Base-by-base conservation (phyloP, 1,140 invertebrate species). In the Lithobius niger region DNA sequence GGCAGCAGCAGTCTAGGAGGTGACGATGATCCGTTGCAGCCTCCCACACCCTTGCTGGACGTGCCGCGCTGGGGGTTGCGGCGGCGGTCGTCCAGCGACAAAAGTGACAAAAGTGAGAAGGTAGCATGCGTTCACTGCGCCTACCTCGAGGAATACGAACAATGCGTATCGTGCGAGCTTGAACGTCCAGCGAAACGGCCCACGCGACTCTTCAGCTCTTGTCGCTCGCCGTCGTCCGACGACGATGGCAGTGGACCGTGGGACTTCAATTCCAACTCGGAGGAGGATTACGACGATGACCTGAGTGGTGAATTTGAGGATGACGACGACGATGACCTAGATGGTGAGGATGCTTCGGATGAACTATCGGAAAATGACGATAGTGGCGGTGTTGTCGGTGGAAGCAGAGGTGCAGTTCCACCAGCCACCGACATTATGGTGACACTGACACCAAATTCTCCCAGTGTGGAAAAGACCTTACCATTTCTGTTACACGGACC, bases 231-330 rank as follows among this genome's bases (percentile, higher is more conserved):
- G 71, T 71, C 66, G 28, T 75, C 73, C 19, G 75, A 74, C 10
- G 72, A 72, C 2, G 71, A 66, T 0, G 76, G 76, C 40, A 76
- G 77, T 27, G 75, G 76, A 13, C 18, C 18, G 31, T 40, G n/a
- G n/a, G n/a, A 10, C 31, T 40, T 18, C 31, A 40, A 40, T 40
- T 40, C 31, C 31, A 18, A 50, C 4, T 4, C 21, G 48, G 48
- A 50, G 3, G 48, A 50, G 19, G n/a, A n/a, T n/a, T n/a, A n/a
- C n/a, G n/a, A n/a, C n/a, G n/a, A n/a, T n/a, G n/a, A n/a, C n/a
- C n/a, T n/a, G n/a, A n/a, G n/a, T n/a, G n/a, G n/a, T n/a, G n/a
- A n/a, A n/a, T n/a, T n/a, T n/a, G n/a, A n/a, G n/a, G n/a, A n/a
- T n/a, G n/a, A n/a, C n/a, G n/a, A n/a, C n/a, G n/a, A n/a, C n/a